A percentile compares a stretch with the other conserved stretches of the same genome.
These are phyloP conservation scores for Dendrolimus punctatus DNA, from an alignment of 1,140 invertebrate species.

Conservation along the genomic window DNA sequence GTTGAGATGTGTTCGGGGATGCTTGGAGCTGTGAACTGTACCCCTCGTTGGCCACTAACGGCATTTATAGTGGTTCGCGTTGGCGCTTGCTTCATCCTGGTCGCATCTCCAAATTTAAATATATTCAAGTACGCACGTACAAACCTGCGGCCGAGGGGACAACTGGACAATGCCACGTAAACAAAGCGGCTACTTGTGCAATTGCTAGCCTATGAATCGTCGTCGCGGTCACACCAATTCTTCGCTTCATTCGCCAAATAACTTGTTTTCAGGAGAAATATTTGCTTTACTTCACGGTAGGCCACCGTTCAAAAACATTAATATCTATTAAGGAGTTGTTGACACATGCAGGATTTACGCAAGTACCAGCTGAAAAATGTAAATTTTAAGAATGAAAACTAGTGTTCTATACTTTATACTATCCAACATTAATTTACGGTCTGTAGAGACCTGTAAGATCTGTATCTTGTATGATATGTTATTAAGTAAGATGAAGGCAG, in stretches of 20 bases:
- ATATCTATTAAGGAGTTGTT: slow-evolving; percentile 9
- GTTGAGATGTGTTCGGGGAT: slow-evolving; percentile 46
- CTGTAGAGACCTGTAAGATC: too few species aligned
- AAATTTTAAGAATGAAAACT: too few species aligned
- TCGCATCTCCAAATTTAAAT: slow-evolving; percentile 70
- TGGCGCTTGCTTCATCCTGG: slow-evolving; percentile 54
- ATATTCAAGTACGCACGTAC: slow-evolving; percentile 70
- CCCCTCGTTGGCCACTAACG: slow-evolving; percentile 43
- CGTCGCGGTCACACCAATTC: slow-evolving; percentile 49
- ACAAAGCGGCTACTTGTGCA: slow-evolving; percentile 62
- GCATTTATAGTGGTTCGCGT: slow-evolving; percentile 53
- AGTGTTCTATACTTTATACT: too few species aligned
- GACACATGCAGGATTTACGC: slow-evolving; percentile 2
- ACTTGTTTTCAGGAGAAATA: slow-evolving; percentile 37
- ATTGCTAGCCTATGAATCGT: slow-evolving; percentile 42
- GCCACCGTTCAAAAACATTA: slow-evolving; percentile 10
- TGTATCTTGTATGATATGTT: too few species aligned
- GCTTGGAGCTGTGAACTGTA: slow-evolving; percentile 58
- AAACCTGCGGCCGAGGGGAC: slow-evolving; percentile 39
- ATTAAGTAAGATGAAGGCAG: too few species aligned
- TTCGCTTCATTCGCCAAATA: slow-evolving; percentile 36
- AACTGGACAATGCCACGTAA: slow-evolving; percentile 60
- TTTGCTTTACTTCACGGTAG: slow-evolving; percentile 28
- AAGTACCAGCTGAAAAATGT: too few species aligned
- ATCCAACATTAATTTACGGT: too few species aligned